These are phyloP conservation scores for Limnothrissa miodon DNA, from an alignment of 2,113 vertebrate genomes.

Conservation along the genomic window DNA sequence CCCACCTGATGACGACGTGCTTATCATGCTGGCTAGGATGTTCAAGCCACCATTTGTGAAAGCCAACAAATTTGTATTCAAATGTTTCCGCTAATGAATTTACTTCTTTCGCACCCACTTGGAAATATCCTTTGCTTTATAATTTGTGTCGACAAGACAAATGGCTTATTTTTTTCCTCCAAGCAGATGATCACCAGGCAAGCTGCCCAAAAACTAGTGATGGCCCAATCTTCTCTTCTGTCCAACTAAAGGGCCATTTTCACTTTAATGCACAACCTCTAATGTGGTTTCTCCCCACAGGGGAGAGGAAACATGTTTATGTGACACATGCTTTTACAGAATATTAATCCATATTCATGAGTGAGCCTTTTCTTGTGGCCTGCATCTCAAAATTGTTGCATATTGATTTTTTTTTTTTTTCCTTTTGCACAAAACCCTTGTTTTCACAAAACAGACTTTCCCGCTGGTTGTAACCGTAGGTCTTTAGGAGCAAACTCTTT, in stretches of 20 bases:
- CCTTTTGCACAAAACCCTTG: background rate
- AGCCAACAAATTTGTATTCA: constrained; percentile 45
- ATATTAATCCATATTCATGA: constrained; percentile 59
- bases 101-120: constrained; percentile 88
- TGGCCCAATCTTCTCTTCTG: background rate
- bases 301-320: background rate
- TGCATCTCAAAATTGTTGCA: constrained; percentile 37
- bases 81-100: constrained; percentile 83
- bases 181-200: constrained; percentile 80
- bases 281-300: background rate
- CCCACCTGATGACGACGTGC: background rate
- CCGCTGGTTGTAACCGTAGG: constrained; percentile 1
- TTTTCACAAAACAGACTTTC: constrained; percentile 1
- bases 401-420: constrained; percentile 40
- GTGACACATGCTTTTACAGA: background rate
- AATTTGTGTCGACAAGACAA: constrained; percentile 98
- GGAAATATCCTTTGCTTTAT: constrained; percentile 91
- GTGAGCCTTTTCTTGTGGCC: constrained; percentile 35
- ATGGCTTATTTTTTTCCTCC: constrained; percentile 82
- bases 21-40: background rate
- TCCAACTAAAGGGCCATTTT: background rate
- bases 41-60: background rate
- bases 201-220: background rate
- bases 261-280: constrained; percentile 8
- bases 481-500: constrained; percentile 24